Evolutionary conservation across 2,797 vertebrate species (phyloP).

Genomic region (Cyprinella venusta): DNA sequence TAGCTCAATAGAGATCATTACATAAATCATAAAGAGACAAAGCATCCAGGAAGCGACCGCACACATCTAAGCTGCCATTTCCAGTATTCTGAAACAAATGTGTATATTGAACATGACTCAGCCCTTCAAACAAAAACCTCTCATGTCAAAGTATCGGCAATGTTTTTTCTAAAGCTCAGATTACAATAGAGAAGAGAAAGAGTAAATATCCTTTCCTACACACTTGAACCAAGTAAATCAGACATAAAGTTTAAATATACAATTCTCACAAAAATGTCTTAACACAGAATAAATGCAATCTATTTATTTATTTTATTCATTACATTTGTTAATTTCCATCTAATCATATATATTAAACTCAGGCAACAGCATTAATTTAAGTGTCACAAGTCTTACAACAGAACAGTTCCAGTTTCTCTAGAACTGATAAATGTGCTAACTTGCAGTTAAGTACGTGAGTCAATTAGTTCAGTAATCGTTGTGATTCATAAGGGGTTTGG

Average conservation of each 20-base stretch:
- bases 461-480: neutral
- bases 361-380: neutral
- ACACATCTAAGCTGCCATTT: neutral
- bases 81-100: slow-evolving; percentile 1
- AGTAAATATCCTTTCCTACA: neutral
- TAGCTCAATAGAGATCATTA: slow-evolving; percentile 10
- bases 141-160: neutral
- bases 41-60: neutral
- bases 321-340: neutral
- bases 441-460: neutral
- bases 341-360: too few species aligned
- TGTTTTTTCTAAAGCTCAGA: neutral
- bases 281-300: neutral
- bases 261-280: neutral
- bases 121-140: neutral
- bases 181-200: neutral
- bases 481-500: neutral
- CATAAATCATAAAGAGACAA: neutral
- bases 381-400: neutral
- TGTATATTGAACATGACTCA: slow-evolving; percentile 7
- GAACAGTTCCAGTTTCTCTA: too few species aligned
- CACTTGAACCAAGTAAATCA: neutral
- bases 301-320: neutral
- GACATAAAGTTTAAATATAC: neutral
- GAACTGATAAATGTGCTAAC: neutral